phyloP scores from a whole-genome alignment of 2,797 vertebrate genomes.

The Tinamus major region DNA sequence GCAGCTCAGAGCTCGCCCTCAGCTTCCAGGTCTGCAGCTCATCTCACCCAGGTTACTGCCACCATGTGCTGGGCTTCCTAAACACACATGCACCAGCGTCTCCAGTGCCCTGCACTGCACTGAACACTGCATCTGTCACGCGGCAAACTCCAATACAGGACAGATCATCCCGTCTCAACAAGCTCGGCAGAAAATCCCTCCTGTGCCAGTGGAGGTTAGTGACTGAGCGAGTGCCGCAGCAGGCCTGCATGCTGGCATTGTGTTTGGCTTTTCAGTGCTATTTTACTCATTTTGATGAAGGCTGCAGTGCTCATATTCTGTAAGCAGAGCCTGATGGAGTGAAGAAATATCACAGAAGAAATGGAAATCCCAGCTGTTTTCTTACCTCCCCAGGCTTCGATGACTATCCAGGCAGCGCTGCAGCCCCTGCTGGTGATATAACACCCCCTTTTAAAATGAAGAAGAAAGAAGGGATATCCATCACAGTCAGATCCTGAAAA shows the following conservation, averaged over 20 bases:
- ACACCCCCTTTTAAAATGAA: background rate
- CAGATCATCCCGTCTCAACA: background rate
- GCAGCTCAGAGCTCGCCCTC: slow-evolving; percentile 36
- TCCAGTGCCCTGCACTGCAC: background rate
- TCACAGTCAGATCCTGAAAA: background rate
- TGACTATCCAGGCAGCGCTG: background rate
- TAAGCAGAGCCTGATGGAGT: background rate
- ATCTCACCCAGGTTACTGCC: slow-evolving; percentile 34
- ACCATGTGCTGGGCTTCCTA: slow-evolving; percentile 26
- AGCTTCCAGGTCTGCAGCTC: slow-evolving; percentile 25
- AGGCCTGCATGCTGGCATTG: background rate
- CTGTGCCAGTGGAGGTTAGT: background rate
- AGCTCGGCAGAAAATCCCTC: background rate
- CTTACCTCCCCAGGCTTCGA: background rate
- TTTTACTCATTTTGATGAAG: background rate
- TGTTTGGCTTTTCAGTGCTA: background rate
- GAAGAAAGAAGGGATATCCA: background rate
- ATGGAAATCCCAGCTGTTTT: background rate
- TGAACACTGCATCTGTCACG: background rate
- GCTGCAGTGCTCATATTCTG: background rate
- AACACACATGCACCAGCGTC: background rate
- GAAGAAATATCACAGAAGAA: background rate
- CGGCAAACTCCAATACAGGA: background rate
- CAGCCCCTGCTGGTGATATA: background rate
- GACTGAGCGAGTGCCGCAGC: background rate